phyloP scores from a whole-genome alignment of 2,113 vertebrate genomes.

The Sinocyclocheilus maitianheensis region DNA sequence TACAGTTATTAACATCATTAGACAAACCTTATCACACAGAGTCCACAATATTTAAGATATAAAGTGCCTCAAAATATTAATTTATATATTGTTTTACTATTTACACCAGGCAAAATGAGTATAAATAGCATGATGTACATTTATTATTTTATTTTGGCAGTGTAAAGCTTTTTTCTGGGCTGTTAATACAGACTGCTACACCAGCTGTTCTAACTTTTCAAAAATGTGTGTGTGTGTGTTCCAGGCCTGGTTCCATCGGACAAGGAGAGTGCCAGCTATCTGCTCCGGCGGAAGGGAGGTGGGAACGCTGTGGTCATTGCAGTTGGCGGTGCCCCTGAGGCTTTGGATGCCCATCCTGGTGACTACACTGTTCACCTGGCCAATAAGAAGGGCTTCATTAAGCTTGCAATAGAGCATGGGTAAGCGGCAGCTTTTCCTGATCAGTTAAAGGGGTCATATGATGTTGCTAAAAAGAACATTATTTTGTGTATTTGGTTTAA shows the following conservation, averaged over 20 bases:
- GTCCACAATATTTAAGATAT: not conserved
- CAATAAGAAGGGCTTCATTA: constrained; percentile 91
- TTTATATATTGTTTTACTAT: not conserved
- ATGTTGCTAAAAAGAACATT: too few species aligned
- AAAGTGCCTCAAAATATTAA: not conserved
- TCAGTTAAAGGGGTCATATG: not conserved
- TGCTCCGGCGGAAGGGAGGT: constrained; percentile 69
- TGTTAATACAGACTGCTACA: not conserved
- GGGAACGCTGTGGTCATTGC: constrained; percentile 83
- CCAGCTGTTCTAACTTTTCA: not conserved
- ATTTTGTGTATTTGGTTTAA: too few species aligned
- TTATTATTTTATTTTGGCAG: not conserved
- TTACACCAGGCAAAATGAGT: not conserved
- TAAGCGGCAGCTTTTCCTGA: constrained; percentile 63
- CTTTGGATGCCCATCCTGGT: constrained; percentile 85
- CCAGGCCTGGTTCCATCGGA: constrained; percentile 86
- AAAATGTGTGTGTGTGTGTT: constrained; percentile 37
- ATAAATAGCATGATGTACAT: not conserved
- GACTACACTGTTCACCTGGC: constrained; percentile 78
- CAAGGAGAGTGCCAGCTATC: constrained; percentile 79
- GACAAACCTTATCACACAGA: not conserved
- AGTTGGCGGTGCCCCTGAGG: constrained; percentile 86
- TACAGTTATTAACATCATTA: not conserved
- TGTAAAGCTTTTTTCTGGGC: not conserved
- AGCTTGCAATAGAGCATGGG: constrained; percentile 86